Percentiles rank a stretch among this genome's conserved stretches.
phyloP scores from a whole-genome alignment of 2,888 invertebrate species.

The Notodonta ziczac region DNA sequence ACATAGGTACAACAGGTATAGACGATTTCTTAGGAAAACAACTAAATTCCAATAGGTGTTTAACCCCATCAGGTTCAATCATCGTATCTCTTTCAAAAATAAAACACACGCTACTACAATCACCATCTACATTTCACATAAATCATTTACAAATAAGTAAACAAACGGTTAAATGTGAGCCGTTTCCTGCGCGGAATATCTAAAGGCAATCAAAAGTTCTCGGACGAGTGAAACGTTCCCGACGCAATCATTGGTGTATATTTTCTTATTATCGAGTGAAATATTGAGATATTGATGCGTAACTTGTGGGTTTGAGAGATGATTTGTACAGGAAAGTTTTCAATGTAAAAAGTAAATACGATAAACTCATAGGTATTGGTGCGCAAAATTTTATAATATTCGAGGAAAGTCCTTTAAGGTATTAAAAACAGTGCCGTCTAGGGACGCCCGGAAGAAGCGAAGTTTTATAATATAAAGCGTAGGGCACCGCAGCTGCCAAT shows the following conservation, averaged over 20 bases:
- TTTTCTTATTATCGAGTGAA: not conserved
- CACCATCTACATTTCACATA: not conserved
- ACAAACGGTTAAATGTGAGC: not conserved
- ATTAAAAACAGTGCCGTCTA: no score
- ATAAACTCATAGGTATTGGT: not conserved
- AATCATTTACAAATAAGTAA: conserved; percentile 4
- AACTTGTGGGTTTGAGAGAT: not conserved
- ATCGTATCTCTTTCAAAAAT: not conserved
- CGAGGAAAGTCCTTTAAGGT: no score
- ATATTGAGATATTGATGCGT: not conserved
- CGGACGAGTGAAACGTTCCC: not conserved
- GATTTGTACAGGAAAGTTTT: not conserved
- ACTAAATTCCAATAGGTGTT: not conserved
- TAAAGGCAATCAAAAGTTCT: not conserved
- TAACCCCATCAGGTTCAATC: not conserved
- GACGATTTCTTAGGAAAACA: not conserved
- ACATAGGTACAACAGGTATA: no score
- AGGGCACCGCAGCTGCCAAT: no score
- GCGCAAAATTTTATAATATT: no score
- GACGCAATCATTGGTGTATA: not conserved
- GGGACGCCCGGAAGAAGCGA: no score
- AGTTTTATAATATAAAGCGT: no score
- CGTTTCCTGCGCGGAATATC: conserved; percentile 2
- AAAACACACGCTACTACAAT: not conserved
- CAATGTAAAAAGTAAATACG: not conserved